phyloP scores from a whole-genome alignment of 2,113 vertebrate genomes.

The Aythya baeri region DNA sequence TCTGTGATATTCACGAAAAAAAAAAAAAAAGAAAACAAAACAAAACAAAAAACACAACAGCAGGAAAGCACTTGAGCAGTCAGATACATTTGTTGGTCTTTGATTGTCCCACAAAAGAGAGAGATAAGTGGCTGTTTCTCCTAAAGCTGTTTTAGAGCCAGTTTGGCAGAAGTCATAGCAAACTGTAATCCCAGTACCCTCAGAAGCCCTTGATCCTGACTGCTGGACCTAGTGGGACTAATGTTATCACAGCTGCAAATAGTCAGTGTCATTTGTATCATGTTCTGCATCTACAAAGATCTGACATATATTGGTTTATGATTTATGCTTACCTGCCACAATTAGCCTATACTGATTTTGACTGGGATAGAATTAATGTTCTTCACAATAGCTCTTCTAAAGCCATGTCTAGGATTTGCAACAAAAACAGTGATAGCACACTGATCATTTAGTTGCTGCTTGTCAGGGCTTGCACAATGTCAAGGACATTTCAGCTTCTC shows the following conservation, averaged over 20 bases:
- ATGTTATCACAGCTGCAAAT: neutral
- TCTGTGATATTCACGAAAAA: neutral
- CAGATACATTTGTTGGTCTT: neutral
- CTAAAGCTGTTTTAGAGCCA: neutral
- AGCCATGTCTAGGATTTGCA: no score
- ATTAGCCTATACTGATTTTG: neutral
- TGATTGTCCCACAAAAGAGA: neutral
- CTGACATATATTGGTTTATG: neutral
- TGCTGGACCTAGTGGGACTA: neutral
- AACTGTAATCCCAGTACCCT: neutral
- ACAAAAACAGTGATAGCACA: no score
- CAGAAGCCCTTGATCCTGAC: neutral
- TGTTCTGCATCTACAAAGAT: neutral
- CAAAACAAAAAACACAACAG: neutral
- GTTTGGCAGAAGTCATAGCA: neutral
- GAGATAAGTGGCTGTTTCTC: neutral
- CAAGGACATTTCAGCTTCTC: no score
- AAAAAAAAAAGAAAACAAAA: neutral
- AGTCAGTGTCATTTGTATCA: neutral
- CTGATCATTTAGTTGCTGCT: no score
- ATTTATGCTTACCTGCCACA: neutral
- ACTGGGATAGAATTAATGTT: neutral
- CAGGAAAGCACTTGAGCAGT: neutral
- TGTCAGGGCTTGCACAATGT: no score
- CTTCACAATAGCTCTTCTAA: neutral